Evolutionary conservation across 2,113 vertebrate genomes (phyloP), one percentile per base, ranked within the genome.

Genomic region (Phrynosoma platyrhinos): DNA sequence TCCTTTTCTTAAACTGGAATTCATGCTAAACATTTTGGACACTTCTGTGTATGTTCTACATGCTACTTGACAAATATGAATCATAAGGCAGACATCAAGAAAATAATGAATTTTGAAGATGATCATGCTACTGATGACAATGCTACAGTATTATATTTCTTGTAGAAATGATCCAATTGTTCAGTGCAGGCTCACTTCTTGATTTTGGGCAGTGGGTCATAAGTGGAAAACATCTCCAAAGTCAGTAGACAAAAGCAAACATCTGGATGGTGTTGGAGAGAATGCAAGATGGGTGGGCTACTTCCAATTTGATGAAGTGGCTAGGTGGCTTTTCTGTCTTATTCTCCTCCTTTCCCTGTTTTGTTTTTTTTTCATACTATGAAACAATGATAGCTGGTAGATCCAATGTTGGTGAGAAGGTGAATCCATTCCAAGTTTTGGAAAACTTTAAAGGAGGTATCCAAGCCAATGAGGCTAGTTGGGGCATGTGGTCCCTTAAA

Each of bases 21-120:
- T 92, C 66, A 92, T 95, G 92, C 86, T 92, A 94, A 86, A 92
- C 85, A 89, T 95, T 84, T 83, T 93, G 96, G 94, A 90, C 93
- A 91, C 27, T 9, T 55, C 42, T 87, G 21, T n/a, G 1, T 3
- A 12, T 30, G 87, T 79, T 86, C 87, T 32, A 88, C 92, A 87
- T 77, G 80, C 90, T 88, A 75, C 92, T 91, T 87, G 88, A 82
- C 42, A 91, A 92, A 42, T 80, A 91, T 94, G 93, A 89, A 47
- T 42, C 71, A 89, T 92, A 92, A 92, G 77, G 27, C 77, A 91
- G 87, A 87, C 81, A 47, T 27, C 81, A 83, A 85, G 53, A 92
- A 66, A 78, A 91, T 30, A 94, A 91, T 77, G 82, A 14, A 64
- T 91, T 9, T 83, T 90, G 91, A 83, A 86, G 52, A 58, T 25